A percentile compares a stretch with the other conserved stretches of the same genome.
These are phyloP conservation scores for Serrognathus titanus DNA, from an alignment of 2,888 invertebrate genomes.

Conservation along the genomic window DNA sequence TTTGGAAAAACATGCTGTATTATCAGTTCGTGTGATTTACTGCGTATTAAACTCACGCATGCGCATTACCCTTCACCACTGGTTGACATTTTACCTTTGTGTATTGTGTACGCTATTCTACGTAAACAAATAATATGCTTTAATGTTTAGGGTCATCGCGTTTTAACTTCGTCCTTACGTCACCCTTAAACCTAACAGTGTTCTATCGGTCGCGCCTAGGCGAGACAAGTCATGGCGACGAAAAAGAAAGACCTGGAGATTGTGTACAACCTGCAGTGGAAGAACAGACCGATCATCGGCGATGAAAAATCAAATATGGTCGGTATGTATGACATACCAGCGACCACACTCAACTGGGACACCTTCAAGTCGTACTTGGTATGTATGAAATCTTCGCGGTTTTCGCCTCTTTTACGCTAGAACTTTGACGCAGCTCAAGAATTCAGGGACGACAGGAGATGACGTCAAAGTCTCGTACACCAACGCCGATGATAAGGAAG, in stretches of 20 bases:
- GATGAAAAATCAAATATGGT: constrained; percentile 45
- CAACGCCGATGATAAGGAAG: constrained; percentile 45
- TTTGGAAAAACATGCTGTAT: no score
- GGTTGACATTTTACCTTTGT: no score
- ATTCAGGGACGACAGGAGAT: constrained; percentile 45
- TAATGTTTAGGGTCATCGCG: background rate
- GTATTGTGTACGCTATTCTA: no score
- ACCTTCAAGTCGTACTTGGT: constrained; percentile 50
- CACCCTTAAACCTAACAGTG: no score
- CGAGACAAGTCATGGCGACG: constrained; percentile 25
- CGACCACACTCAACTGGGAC: constrained; percentile 47
- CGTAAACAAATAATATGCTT: background rate
- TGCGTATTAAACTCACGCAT: no score
- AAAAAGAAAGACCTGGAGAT: constrained; percentile 42
- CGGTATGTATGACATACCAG: constrained; percentile 48
- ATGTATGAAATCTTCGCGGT: constrained; percentile 20
- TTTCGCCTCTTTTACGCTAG: background rate
- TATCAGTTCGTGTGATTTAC: no score
- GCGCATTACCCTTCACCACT: no score
- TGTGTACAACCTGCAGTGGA: constrained; percentile 48
- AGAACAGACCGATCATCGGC: constrained; percentile 39
- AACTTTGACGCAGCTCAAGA: constrained; percentile 41
- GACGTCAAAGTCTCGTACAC: constrained; percentile 48
- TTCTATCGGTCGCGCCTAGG: no score
- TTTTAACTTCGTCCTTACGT: no score